Evolutionary conservation across 2,888 invertebrate species (phyloP).

Genomic region (Pachliopta kotzebuea): DNA sequence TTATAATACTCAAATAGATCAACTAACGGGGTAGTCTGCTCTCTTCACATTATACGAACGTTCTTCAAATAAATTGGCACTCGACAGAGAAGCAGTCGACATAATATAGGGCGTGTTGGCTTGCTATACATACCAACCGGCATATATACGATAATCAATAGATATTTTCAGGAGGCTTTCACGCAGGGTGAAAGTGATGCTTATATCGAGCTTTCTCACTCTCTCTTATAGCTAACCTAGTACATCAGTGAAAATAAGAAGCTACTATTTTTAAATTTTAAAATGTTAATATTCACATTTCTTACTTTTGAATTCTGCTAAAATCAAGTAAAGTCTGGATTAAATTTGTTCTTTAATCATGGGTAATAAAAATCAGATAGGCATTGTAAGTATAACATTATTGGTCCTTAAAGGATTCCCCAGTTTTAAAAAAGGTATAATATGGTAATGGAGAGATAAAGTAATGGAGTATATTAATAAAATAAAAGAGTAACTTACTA

Average conservation of each 20-base stretch:
- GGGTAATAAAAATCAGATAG: too few relatives aligned
- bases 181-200: conserved; percentile 61
- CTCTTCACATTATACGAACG: conserved; percentile 41
- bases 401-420: too few relatives aligned
- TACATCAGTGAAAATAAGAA: conserved; percentile 47
- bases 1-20: conserved; percentile 1
- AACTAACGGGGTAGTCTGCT: conserved; percentile 23
- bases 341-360: too few relatives aligned
- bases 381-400: too few relatives aligned
- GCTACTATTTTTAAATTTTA: conserved; percentile 21
- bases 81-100: conserved; percentile 54
- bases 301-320: neutral
- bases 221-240: conserved; percentile 66
- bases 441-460: too few relatives aligned
- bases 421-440: too few relatives aligned
- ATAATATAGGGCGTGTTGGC: conserved; percentile 68
- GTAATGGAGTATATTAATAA: too few relatives aligned
- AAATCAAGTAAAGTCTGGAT: neutral
- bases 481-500: too few relatives aligned
- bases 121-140: conserved; percentile 62
- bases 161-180: conserved; percentile 81
- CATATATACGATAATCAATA: conserved; percentile 78
- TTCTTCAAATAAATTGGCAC: conserved; percentile 79
- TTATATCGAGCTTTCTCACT: conserved; percentile 59
- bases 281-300: neutral